Conservation (phyloP, 2,888 invertebrate genomes). For the Aleiodes leptofemur region DNA sequence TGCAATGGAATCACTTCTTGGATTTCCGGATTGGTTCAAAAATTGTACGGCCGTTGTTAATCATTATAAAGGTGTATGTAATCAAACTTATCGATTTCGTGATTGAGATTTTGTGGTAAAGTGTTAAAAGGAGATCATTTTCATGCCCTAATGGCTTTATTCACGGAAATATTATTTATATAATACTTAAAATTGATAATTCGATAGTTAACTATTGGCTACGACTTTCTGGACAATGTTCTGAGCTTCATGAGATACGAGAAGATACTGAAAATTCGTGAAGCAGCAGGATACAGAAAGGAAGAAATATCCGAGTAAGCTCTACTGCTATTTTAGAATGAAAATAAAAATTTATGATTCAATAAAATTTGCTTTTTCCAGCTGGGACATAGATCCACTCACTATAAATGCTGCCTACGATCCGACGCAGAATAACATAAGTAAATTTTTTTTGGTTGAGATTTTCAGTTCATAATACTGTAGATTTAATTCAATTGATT, state of each 20-base stretch:
- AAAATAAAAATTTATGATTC: no score
- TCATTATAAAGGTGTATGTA: conserved; percentile 76
- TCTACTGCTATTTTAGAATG: no score
- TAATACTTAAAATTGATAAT: no score
- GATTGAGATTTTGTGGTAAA: no score
- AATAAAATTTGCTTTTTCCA: neutral
- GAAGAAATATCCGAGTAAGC: no score
- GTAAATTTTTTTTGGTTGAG: neutral
- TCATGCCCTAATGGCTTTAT: no score
- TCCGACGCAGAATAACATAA: neutral
- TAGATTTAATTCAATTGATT: no score
- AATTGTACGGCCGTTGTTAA: conserved; percentile 76
- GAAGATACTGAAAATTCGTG: neutral
- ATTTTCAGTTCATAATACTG: no score
- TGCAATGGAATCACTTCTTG: conserved; percentile 76
- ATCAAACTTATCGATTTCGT: no score
- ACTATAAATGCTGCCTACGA: neutral
- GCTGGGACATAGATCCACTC: neutral
- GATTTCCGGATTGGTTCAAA: conserved; percentile 78
- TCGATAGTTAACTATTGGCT: conserved; percentile 47
- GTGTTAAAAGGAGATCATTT: no score
- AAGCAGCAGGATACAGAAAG: neutral
- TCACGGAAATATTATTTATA: no score
- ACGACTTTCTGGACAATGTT: conserved; percentile 48
- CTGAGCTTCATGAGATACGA: conserved; percentile 69